Conservation (phyloP, 2,113 vertebrate species). For the Oryzias woworae region DNA sequence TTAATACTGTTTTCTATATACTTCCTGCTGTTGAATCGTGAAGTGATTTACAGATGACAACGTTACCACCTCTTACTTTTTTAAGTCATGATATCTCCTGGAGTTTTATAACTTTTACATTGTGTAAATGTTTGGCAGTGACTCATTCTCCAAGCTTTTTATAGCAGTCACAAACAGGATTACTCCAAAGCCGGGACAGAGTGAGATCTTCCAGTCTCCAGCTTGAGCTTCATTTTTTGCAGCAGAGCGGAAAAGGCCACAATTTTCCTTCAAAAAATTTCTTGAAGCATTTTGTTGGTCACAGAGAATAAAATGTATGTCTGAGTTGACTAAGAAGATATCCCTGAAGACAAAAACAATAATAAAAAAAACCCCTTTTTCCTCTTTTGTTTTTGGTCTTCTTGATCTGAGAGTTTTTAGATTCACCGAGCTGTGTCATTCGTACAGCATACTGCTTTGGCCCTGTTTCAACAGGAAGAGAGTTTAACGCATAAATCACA, state of each 20-base stretch:
- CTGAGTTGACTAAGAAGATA: no score
- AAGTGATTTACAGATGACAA: conserved; percentile 4
- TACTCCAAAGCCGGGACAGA: conserved; percentile 48
- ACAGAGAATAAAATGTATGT: no score
- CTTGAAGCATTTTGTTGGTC: no score
- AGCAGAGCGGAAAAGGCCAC: conserved; percentile 46
- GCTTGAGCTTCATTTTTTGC: conserved; percentile 61
- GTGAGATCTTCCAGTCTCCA: conserved; percentile 55
- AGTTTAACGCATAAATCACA: no score
- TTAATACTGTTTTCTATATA: no score
- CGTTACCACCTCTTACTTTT: not conserved
- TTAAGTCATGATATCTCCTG: conserved; percentile 28
- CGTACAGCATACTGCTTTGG: no score
- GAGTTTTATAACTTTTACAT: conserved; percentile 35
- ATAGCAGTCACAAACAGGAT: conserved; percentile 47
- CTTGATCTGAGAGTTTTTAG: no score
- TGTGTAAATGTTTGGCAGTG: conserved; percentile 23
- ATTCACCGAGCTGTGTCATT: no score
- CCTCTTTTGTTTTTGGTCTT: no score
- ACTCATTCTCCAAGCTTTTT: conserved; percentile 52
- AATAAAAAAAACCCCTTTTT: no score
- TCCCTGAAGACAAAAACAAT: no score
- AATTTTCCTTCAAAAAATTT: conserved; percentile 39
- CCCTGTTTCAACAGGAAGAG: no score
- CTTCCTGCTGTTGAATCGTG: not conserved